Evolutionary conservation across 1,140 invertebrate genomes (phyloP).

Genomic region (Drosophila willistoni): DNA sequence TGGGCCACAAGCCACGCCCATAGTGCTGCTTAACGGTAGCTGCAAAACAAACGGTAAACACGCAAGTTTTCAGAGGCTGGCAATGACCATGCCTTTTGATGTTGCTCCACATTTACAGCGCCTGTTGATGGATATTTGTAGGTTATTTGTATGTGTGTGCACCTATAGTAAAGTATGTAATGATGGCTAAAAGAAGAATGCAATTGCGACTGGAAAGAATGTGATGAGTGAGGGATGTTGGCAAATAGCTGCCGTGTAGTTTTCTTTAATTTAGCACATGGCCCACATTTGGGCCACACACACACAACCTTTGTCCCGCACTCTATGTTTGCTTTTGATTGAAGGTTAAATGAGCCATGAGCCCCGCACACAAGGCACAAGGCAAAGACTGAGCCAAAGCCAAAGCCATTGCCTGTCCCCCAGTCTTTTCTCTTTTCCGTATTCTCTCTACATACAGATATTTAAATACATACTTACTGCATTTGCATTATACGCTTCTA

Average conservation of each 20-base stretch:
- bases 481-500: constrained; percentile 60
- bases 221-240: not conserved
- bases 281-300: constrained; percentile 36
- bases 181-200: not conserved
- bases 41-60: constrained; percentile 47
- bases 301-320: constrained; percentile 14
- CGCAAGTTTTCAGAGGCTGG: constrained; percentile 40
- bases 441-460: not conserved
- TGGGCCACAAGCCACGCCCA: constrained; percentile 24
- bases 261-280: constrained; percentile 67
- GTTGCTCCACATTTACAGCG: constrained; percentile 37
- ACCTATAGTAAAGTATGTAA: too few relatives aligned
- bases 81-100: constrained; percentile 55
- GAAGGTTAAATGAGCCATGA: constrained; percentile 78
- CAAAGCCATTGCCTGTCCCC: constrained; percentile 41
- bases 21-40: constrained; percentile 37
- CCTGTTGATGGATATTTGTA: constrained; percentile 42
- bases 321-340: constrained; percentile 64
- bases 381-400: constrained; percentile 25
- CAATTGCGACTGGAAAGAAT: not conserved
- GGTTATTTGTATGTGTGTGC: too few relatives aligned
- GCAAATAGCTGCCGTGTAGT: constrained; percentile 23
- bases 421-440: constrained; percentile 10
- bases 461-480: constrained; percentile 25
- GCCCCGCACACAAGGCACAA: constrained; percentile 4